Evolutionary conservation across 2,113 vertebrate genomes (phyloP).

Genomic region (Collichthys lucidus): DNA sequence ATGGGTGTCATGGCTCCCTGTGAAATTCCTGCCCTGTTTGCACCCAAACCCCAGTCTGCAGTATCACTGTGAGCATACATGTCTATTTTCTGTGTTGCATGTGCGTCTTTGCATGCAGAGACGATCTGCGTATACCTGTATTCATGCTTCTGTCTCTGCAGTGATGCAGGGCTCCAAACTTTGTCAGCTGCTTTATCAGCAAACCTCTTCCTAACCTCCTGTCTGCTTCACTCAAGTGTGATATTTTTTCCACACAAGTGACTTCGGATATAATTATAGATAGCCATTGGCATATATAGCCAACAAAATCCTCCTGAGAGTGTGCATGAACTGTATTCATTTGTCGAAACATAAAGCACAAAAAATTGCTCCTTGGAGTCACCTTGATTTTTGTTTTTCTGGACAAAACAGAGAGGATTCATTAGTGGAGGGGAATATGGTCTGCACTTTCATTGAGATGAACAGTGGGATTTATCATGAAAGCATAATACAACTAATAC

Average conservation of each 20-base stretch:
- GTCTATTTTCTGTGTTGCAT: neutral
- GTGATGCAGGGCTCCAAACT: constrained; percentile 39
- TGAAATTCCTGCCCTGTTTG: no score
- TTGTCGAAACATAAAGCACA: constrained; percentile 32
- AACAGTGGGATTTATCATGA: neutral
- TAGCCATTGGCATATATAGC: constrained; percentile 40
- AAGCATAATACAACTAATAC: neutral
- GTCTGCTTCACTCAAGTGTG: constrained; percentile 15
- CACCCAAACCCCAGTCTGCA: neutral
- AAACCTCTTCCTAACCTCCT: constrained; percentile 17
- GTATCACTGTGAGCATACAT: no score
- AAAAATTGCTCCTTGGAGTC: constrained; percentile 26
- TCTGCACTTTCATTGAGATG: constrained; percentile 18
- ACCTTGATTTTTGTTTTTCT: constrained; percentile 55
- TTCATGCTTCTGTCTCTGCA: neutral
- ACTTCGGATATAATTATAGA: constrained; percentile 73
- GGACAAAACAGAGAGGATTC: constrained; percentile 28
- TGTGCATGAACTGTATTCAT: constrained; percentile 9
- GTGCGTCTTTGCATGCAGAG: neutral
- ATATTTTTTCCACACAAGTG: constrained; percentile 53
- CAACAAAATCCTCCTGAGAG: constrained; percentile 22
- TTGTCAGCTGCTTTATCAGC: constrained; percentile 52
- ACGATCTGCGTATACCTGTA: neutral
- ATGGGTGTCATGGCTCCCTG: no score
- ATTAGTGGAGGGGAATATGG: neutral